Conservation (phyloP, 1,140 invertebrate species). For the Heliconius melpomene region DNA sequence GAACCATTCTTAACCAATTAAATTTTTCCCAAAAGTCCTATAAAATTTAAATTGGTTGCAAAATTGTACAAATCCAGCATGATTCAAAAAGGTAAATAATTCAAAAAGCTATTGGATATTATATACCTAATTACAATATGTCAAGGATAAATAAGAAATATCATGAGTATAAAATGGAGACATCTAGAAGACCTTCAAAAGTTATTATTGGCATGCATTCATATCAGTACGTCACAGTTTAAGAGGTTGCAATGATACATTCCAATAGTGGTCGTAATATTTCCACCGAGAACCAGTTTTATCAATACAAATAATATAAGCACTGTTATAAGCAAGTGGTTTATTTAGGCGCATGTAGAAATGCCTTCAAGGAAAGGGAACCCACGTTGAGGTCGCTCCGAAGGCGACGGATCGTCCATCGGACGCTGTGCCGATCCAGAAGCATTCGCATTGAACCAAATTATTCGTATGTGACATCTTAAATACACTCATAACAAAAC, state of each 20-base stretch:
- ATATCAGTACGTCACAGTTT: constrained; percentile 39
- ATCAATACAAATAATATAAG: constrained; percentile 33
- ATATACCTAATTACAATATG: constrained; percentile 8
- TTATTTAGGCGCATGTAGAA: constrained; percentile 55
- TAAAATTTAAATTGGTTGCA: neutral
- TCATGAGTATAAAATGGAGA: constrained; percentile 8
- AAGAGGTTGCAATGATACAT: constrained; percentile 46
- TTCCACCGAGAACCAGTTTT: constrained; percentile 59
- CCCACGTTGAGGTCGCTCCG: constrained; percentile 60
- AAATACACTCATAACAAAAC: neutral
- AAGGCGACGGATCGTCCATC: constrained; percentile 59
- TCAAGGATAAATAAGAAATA: constrained; percentile 16
- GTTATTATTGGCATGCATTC: constrained; percentile 37
- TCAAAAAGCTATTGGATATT: neutral
- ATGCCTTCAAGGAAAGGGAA: constrained; percentile 64
- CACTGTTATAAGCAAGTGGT: constrained; percentile 28
- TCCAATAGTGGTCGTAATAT: constrained; percentile 48
- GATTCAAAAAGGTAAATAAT: neutral
- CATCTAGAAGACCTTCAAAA: constrained; percentile 31
- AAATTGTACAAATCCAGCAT: neutral
- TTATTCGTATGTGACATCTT: constrained; percentile 47
- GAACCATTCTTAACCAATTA: no score
- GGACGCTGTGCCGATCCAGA: constrained; percentile 17
- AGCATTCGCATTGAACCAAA: constrained; percentile 63
- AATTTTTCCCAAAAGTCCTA: no score